These are phyloP conservation scores for Oryzias melastigma DNA, from an alignment of 2,113 vertebrate species.

Conservation along the genomic window DNA sequence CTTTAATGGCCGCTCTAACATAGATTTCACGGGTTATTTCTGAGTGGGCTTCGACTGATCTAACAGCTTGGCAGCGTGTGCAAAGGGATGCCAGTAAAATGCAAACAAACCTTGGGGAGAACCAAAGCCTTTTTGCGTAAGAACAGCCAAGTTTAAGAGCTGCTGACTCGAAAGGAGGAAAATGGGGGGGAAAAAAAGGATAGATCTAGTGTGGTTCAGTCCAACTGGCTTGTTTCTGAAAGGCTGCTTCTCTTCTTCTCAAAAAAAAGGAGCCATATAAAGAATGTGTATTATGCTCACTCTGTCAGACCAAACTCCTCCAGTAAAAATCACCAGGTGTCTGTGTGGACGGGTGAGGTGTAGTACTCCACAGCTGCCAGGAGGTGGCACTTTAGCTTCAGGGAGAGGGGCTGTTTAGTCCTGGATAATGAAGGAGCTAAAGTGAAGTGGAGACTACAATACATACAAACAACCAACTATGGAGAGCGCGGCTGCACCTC, in stretches of 20 bases:
- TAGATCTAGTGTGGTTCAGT: conserved; percentile 42
- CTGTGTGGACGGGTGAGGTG: conserved; percentile 30
- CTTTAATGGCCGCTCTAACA: conserved; percentile 62
- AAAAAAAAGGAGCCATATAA: conserved; percentile 43
- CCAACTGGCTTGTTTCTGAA: conserved; percentile 71
- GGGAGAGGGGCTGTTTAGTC: conserved; percentile 23
- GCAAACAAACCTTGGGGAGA: conserved; percentile 76
- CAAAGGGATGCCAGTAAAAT: conserved; percentile 71
- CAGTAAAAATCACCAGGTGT: conserved; percentile 52
- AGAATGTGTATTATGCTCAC: conserved; percentile 58
- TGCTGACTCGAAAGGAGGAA: conserved; percentile 30
- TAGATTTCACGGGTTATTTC: conserved; percentile 76
- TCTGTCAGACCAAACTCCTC: conserved; percentile 39
- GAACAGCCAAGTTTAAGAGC: conserved; percentile 70
- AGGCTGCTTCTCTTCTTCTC: conserved; percentile 45
- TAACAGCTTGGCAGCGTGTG: conserved; percentile 72
- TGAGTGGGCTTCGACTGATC: conserved; percentile 68
- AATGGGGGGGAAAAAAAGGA: conserved; percentile 15
- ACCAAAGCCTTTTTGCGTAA: conserved; percentile 49
- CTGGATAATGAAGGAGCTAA: conserved; percentile 30
- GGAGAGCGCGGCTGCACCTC: conserved; percentile 12
- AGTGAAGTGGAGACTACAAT: conserved; percentile 38
- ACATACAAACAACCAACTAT: conserved; percentile 38
- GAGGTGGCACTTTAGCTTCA: conserved; percentile 82
- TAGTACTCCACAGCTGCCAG: conserved; percentile 59